Evolutionary conservation across 64 coral and sea anemone species (phyloP).

Genomic region (Dendronephthya gigantea): DNA sequence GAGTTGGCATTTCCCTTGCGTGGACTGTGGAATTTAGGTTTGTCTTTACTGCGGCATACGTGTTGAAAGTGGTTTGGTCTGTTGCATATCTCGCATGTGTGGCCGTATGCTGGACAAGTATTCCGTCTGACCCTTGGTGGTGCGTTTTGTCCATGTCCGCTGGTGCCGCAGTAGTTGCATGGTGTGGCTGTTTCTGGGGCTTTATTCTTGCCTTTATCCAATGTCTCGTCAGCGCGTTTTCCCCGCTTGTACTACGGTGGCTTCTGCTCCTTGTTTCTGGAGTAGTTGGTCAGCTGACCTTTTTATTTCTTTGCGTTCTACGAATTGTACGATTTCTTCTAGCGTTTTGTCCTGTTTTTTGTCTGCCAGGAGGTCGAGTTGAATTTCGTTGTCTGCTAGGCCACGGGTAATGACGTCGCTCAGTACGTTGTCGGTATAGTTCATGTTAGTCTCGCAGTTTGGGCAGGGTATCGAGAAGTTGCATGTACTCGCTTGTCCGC

Average conservation of each 20-base stretch:
- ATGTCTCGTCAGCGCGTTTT: background rate
- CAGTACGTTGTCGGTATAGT: background rate
- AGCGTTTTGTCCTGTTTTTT: background rate
- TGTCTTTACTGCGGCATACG: conserved; percentile 26
- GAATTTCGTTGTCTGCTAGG: background rate
- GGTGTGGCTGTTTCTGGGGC: background rate
- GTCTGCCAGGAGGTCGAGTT: background rate
- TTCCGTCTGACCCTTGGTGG: background rate
- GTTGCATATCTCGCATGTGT: background rate
- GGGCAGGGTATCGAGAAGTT: background rate
- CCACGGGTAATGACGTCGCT: background rate
- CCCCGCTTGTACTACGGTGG: background rate
- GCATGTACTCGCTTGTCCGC: background rate
- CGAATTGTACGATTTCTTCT: background rate
- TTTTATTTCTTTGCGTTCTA: background rate
- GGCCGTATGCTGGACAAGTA: background rate
- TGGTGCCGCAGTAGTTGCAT: background rate
- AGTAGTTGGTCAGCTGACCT: background rate
- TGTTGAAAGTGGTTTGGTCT: no score
- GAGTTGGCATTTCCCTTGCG: background rate
- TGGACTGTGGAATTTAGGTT: no score
- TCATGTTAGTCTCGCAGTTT: background rate
- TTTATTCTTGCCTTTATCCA: background rate
- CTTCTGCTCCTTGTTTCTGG: no score
- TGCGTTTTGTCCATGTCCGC: background rate